Base-by-base conservation (phyloP, 2,888 invertebrate genomes). In the Ypsolopha sequella region DNA sequence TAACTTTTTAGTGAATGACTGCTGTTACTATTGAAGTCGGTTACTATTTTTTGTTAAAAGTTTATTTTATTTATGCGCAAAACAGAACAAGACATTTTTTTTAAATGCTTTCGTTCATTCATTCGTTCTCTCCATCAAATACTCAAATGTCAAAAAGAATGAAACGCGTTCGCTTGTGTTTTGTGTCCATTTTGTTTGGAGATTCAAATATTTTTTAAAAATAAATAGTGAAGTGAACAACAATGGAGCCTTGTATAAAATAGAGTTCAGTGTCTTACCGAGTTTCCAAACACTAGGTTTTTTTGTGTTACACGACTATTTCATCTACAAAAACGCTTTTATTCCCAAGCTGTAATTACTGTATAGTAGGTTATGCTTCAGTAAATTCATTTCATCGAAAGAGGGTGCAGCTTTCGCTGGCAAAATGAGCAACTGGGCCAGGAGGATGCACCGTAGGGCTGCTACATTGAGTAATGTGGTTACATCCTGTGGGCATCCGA, bases 401-500 rank as follows among this genome's bases (percentile, higher is more conserved):
- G 41, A 48, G 38, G 48, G 48, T 49, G 52, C 41, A 45, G 50
- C 51, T 51, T 51, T 46, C 60, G 51, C 56, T 56, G 54, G 60
- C 64, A 88, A 87, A 74, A 95, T 95, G 95, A 94, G 93, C 88
- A 95, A 93, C 87, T 95, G 95, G 95, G 94, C 95, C 68, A 93
- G 95, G 78, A 93, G 95, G 81, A 95, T 95, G 92, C 95, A 95
- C 87, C 90, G 95, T 73, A 91, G 95, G 82, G 96, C 95, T 68
- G 95, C 95, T 80, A 95, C 94, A 71, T 89, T 96, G 68, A 93
- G 95, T 76, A 95, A 93, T 84, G 95, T 95, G 70, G 95, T 96
- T 66, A 95, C 95, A 63, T 95, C 95, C 66, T 96, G 96, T 77
- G 95, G 95, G 57, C 95, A 95, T 82, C 94, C 95, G 34, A 91